These are phyloP conservation scores for Graphium colonna DNA, from an alignment of 2,888 invertebrate genomes.

Conservation along the genomic window DNA sequence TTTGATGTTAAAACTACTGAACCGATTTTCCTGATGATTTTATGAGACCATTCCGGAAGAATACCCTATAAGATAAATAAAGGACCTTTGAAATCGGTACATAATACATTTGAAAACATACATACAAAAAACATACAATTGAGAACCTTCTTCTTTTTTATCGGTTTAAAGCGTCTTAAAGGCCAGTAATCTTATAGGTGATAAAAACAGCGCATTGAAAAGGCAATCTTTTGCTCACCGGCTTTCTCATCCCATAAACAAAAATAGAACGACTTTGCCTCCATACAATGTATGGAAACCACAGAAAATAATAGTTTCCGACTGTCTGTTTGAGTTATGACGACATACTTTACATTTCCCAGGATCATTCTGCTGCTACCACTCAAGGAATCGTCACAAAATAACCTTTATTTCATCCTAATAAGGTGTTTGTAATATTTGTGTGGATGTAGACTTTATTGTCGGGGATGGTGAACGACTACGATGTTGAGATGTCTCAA, in stretches of 20 bases:
- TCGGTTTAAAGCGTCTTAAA: no score
- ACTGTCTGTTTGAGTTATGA: slow-evolving; percentile 68
- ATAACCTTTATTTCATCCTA: slow-evolving; percentile 18
- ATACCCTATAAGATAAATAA: no score
- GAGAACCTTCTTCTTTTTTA: no score
- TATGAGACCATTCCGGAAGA: no score
- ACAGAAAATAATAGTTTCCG: slow-evolving; percentile 74
- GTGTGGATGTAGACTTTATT: slow-evolving; percentile 25
- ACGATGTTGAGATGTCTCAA: slow-evolving; percentile 70
- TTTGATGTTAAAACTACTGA: no score
- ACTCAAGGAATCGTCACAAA: slow-evolving; percentile 14
- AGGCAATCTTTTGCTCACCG: slow-evolving; percentile 41
- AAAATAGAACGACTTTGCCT: slow-evolving; percentile 58
- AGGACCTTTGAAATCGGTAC: no score
- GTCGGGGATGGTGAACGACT: slow-evolving; percentile 49
- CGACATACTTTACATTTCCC: slow-evolving; percentile 54
- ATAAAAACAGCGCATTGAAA: slow-evolving; percentile 25
- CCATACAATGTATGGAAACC: slow-evolving; percentile 69
- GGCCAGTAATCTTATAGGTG: background rate
- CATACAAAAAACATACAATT: no score
- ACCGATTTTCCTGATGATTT: no score
- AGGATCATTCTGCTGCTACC: slow-evolving; percentile 25
- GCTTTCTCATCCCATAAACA: slow-evolving; percentile 54
- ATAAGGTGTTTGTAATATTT: slow-evolving; percentile 24
- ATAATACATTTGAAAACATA: no score